Evolutionary conservation across 2,113 vertebrate species (phyloP), one percentile per base, ranked within the genome.

Genomic region (Vulpes lagopus): DNA sequence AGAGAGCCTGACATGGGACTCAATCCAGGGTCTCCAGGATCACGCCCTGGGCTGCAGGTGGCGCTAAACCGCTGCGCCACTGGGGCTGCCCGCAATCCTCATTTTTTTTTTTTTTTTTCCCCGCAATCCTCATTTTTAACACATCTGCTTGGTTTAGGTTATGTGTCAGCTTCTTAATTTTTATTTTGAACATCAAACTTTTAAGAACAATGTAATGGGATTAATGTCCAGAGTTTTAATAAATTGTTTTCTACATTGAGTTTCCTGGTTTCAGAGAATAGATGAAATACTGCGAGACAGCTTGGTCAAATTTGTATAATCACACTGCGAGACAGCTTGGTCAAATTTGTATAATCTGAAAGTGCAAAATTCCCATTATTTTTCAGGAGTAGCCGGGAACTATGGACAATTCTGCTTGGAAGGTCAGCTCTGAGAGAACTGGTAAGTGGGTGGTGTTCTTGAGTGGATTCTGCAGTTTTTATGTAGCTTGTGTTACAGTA

Each of bases 401-500:
- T 99, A 87, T 99, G 99, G 99, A 99, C 99, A 76, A 99, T 99
- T 98, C 98, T 99, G 35, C 97, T 99, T 91, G 99, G 99, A 92
- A 99, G 99, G 97, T 99, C 99, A 80, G 99, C 99, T 71, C 97
- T 99, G 93, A 99, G 99, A 98, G 99, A 99, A 97, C 98, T 99
- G 96, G 99, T 99, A 99, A 99, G 99, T 99, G 99, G 22, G 0
- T 0, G 49, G 53, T 74, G 32, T 25, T 93, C 43, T n/a, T 80
- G 30, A 79, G 64, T 32, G 83, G 14, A 7, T 96, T 98, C 96
- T 82, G 0, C 51, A 11, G 22, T 84, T 86, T 83, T 51, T 81
- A 53, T 32, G 57, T 51, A 92, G 57, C 7, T 73, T 69, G 14
- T n/a, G 32, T 95, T 69, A 8, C 65, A 74, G 53, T 53, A 86